Evolutionary conservation across 2,888 invertebrate genomes (phyloP).

Genomic region (Ornithoptera alexandrae): DNA sequence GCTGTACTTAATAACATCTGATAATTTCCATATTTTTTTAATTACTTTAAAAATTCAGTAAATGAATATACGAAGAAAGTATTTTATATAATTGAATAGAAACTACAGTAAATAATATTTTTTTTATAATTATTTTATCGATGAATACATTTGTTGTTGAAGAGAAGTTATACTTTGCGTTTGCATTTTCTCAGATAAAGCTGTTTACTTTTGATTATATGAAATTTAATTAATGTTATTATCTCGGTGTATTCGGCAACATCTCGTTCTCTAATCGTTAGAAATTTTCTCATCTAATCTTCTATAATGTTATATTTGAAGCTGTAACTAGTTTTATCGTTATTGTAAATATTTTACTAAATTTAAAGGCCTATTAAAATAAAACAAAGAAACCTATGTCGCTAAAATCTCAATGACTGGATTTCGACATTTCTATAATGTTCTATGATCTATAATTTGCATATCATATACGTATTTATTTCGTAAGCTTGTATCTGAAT

Average conservation of each 20-base stretch:
- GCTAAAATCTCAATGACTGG: conserved; percentile 65
- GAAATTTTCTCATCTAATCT: conserved; percentile 74
- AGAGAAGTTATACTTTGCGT: too few species aligned
- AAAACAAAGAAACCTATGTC: conserved; percentile 65
- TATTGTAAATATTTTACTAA: conserved; percentile 76
- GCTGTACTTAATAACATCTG: conserved; percentile 6
- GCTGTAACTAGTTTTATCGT: conserved; percentile 72
- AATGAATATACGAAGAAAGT: background rate
- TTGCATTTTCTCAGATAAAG: too few species aligned
- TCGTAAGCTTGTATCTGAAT: conserved; percentile 30
- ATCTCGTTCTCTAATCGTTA: conserved; percentile 56
- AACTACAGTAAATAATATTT: too few species aligned
- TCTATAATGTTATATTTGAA: conserved; percentile 67
- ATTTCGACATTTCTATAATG: conserved; percentile 59
- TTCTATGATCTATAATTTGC: conserved; percentile 43
- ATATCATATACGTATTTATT: conserved; percentile 41
- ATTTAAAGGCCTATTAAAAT: conserved; percentile 73
- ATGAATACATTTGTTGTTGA: too few species aligned
- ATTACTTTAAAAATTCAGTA: background rate
- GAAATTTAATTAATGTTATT: too few species aligned
- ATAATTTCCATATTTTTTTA: too few species aligned
- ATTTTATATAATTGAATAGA: background rate
- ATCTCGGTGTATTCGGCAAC: conserved; percentile 37
- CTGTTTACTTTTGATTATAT: too few species aligned
- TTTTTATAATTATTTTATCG: too few species aligned